Conservation (phyloP, 1,140 invertebrate genomes). For the Drosophila bifasciata region DNA sequence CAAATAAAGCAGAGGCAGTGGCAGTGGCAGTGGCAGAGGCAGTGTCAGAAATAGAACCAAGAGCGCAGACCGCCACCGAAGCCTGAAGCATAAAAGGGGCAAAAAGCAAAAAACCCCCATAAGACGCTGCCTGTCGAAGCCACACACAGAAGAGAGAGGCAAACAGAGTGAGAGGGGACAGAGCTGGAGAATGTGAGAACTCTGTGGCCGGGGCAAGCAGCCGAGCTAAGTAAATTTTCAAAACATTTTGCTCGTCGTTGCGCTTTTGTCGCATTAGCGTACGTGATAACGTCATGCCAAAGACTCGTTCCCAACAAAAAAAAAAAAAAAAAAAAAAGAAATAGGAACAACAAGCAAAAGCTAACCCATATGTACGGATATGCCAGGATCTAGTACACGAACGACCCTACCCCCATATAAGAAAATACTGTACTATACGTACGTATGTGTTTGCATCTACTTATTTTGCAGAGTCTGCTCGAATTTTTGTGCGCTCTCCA, state of each 20-base stretch:
- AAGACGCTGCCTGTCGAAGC: slow-evolving; percentile 41
- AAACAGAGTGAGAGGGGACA: background rate
- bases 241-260: slow-evolving; percentile 78
- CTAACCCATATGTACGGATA: slow-evolving; percentile 39
- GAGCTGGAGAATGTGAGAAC: background rate
- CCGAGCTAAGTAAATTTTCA: slow-evolving; percentile 75
- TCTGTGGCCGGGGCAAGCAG: slow-evolving; percentile 6
- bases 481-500: slow-evolving; percentile 14
- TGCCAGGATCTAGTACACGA: slow-evolving; percentile 19
- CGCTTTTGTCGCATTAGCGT: slow-evolving; percentile 82
- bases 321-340: slow-evolving; percentile 21
- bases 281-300: slow-evolving; percentile 70
- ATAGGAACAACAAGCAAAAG: slow-evolving; percentile 23
- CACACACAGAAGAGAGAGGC: slow-evolving; percentile 23
- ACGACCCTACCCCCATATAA: background rate
- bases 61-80: slow-evolving; percentile 1
- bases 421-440: too few species aligned
- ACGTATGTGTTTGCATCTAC: slow-evolving; percentile 22
- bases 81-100: slow-evolving; percentile 34
- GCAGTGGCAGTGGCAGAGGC: slow-evolving; percentile 37
- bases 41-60: slow-evolving; percentile 21
- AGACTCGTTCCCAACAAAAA: slow-evolving; percentile 43
- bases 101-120: slow-evolving; percentile 27
- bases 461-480: slow-evolving; percentile 23
- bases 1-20: slow-evolving; percentile 60